Evolutionary conservation across 2,888 invertebrate species (phyloP), one percentile per base, ranked within the genome.

Genomic region (Lasioglossum villosulum): DNA sequence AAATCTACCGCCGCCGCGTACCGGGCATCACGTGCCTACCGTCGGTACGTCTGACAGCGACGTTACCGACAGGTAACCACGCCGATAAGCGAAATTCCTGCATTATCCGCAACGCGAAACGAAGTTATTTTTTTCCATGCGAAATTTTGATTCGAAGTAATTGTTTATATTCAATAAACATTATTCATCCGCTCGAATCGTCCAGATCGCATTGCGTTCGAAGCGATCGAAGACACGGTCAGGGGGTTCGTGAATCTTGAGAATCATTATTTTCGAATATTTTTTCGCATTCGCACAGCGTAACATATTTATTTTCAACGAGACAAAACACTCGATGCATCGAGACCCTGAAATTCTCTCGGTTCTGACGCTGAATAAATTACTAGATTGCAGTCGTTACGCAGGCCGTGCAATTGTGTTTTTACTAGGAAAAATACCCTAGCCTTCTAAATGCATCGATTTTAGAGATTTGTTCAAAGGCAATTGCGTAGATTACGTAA

Each of bases 311-410:
- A 12, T 68, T 16, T 10, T 8, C 34, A 66, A 74, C 34, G 42
- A 42, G 37, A 77, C 52, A 27, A 59, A 37, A 82, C 73, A 63
- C 30, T 70, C 27, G 34, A 72, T 52, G 63, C 74, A 68, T 74
- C 84, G 83, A 73, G 56, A 66, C 56, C 66, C 76, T 42, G 78
- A 74, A 74, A 72, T 45, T 71, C 52, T 76, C 84, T 56, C 84
- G 84, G 78, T 75, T 78, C 72, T 78, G 78, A 84, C 84, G 52
- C 66, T 45, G 52, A 70, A 56, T 75, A 42, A 37, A 37, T 45
- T 8, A 2, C 70, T n/a, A n/a, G 70, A 70, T 39, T 39, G 70
- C 70, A 39, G 39, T 5, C 39, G 39, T n/a, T n/a, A 5, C 1
- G 30, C 30, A 8, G 30, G 2, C 63, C 14, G 10, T n/a, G 37